A percentile compares a stretch with the other conserved stretches of the same genome.
phyloP scores from a whole-genome alignment of 2,888 invertebrate genomes.

The Dicranocentrus wangi region DNA sequence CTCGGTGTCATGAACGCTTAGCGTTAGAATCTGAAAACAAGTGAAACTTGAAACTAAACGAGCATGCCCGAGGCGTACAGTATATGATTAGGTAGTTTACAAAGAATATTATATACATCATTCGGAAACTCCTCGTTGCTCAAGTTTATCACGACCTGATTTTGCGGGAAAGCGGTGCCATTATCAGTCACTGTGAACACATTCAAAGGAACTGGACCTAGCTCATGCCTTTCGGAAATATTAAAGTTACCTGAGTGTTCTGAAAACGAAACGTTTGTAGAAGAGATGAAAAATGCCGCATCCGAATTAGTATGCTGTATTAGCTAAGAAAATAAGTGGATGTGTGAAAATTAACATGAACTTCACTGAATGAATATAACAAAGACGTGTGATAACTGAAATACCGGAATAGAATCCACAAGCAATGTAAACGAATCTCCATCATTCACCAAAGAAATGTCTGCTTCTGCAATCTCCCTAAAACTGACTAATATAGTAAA shows the following conservation, averaged over 20 bases:
- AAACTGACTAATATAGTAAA: neutral
- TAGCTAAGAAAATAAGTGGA: neutral
- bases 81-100: too few species aligned
- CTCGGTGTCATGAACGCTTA: conserved; percentile 24
- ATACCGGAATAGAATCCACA: conserved; percentile 1
- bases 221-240: conserved; percentile 30
- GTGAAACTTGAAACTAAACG: neutral
- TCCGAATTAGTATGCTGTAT: conserved; percentile 23
- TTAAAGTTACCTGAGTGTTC: conserved; percentile 60
- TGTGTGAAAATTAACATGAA: too few species aligned
- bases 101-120: neutral
- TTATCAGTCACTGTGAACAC: neutral
- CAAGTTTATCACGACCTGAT: neutral
- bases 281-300: conserved; percentile 25
- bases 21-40: conserved; percentile 15
- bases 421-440: neutral
- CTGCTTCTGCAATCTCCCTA: neutral
- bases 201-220: neutral
- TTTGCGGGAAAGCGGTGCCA: neutral
- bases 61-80: too few species aligned
- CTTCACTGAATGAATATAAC: too few species aligned
- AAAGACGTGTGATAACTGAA: too few species aligned
- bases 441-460: neutral
- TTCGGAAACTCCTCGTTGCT: neutral
- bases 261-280: conserved; percentile 24